Conservation (phyloP, 2,113 vertebrate genomes). For the Ptychochromis oligacanthus region DNA sequence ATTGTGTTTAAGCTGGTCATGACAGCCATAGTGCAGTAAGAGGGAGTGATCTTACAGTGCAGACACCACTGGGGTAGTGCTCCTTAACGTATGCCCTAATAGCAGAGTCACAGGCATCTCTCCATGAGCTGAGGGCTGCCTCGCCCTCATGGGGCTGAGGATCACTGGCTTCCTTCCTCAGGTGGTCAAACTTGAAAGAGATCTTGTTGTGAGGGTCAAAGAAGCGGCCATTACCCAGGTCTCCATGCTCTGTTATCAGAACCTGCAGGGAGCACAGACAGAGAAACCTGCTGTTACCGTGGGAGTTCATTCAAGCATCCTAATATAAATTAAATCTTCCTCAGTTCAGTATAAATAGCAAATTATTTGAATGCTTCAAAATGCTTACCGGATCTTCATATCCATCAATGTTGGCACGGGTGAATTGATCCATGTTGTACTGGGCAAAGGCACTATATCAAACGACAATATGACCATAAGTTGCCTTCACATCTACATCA, state of each 20-base stretch:
- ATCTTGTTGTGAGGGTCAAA: slow-evolving; percentile 94
- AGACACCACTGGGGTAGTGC: slow-evolving; percentile 92
- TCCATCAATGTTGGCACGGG: slow-evolving; percentile 89
- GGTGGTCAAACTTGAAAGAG: slow-evolving; percentile 96
- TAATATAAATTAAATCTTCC: not conserved
- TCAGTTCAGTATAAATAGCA: not conserved
- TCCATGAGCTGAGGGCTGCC: slow-evolving; percentile 83
- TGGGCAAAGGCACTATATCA: slow-evolving; percentile 91
- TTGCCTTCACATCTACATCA: not conserved
- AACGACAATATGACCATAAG: not conserved
- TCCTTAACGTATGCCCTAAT: slow-evolving; percentile 91
- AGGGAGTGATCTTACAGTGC: slow-evolving; percentile 84
- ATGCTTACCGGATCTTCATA: slow-evolving; percentile 88
- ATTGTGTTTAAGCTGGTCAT: not conserved
- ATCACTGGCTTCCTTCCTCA: slow-evolving; percentile 93
- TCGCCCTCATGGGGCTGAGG: slow-evolving; percentile 86
- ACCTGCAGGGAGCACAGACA: slow-evolving; percentile 78
- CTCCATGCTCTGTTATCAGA: slow-evolving; percentile 95
- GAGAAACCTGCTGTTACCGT: not conserved
- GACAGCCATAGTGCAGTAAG: not conserved
- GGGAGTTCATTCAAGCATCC: not conserved
- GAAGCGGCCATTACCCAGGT: slow-evolving; percentile 91
- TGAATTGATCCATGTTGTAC: slow-evolving; percentile 99
- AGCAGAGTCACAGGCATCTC: slow-evolving; percentile 89
- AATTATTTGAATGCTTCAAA: not conserved